Conservation (phyloP, 2,888 invertebrate genomes). For the Agrenia bidenticulata region DNA sequence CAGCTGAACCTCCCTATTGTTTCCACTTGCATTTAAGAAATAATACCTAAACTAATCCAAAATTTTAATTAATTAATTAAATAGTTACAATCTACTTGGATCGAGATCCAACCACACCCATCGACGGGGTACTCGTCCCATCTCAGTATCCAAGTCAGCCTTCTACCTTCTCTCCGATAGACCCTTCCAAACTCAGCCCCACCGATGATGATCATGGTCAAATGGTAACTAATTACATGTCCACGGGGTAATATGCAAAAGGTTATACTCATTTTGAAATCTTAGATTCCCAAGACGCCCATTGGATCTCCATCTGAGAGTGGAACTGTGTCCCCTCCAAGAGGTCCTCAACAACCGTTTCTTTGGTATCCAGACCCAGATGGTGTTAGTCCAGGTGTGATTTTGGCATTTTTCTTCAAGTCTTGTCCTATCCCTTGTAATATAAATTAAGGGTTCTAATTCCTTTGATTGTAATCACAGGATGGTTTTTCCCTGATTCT, state of each 20-base stretch:
- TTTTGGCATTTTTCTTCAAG: too few species aligned
- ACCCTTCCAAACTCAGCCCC: neutral
- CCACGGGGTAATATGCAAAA: neutral
- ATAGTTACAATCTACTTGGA: neutral
- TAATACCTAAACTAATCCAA: neutral
- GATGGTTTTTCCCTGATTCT: constrained; percentile 5
- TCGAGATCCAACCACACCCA: neutral
- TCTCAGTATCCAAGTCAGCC: neutral
- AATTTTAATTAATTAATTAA: neutral
- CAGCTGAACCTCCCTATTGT: too few species aligned
- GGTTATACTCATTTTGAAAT: neutral
- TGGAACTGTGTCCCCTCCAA: neutral
- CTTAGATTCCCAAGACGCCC: neutral
- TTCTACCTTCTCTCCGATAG: neutral
- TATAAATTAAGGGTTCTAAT: too few species aligned
- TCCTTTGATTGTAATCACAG: neutral
- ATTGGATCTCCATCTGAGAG: neutral
- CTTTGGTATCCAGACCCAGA: neutral
- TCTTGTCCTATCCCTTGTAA: too few species aligned
- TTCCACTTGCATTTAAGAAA: too few species aligned
- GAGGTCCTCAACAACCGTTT: neutral
- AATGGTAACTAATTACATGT: neutral
- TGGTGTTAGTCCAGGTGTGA: neutral
- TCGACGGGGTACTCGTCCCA: neutral
- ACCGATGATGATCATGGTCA: neutral